These are phyloP conservation scores for Natator depressus DNA, from an alignment of 2,113 vertebrate genomes.

Conservation along the genomic window DNA sequence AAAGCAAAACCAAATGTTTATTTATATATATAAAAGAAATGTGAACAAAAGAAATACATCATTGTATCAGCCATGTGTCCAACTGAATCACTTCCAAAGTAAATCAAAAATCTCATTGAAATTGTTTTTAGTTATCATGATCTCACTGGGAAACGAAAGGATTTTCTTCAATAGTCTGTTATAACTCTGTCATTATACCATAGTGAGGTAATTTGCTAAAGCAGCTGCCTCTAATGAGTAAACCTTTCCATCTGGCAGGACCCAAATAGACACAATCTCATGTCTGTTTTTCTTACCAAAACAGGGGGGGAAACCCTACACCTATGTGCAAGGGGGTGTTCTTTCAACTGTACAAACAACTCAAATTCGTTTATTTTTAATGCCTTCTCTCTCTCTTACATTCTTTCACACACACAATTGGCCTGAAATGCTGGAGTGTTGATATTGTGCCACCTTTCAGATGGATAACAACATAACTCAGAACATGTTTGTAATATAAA, in stretches of 20 bases:
- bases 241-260: conserved; percentile 82
- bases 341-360: conserved; percentile 23
- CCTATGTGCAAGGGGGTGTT: background rate
- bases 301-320: background rate
- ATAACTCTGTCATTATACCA: conserved; percentile 76
- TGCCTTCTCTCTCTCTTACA: background rate
- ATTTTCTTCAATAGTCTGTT: conserved; percentile 77
- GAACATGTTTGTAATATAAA: conserved; percentile 60
- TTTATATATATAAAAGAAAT: conserved; percentile 46
- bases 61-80: conserved; percentile 62
- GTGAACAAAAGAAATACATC: conserved; percentile 67
- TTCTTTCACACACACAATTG: background rate
- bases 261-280: conserved; percentile 69
- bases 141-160: conserved; percentile 75
- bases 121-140: conserved; percentile 78
- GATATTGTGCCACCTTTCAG: conserved; percentile 43
- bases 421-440: background rate
- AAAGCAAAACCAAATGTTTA: conserved; percentile 65
- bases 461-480: conserved; percentile 49
- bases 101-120: conserved; percentile 77
- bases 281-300: conserved; percentile 51
- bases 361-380: conserved; percentile 11
- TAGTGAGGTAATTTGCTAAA: conserved; percentile 84
- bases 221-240: conserved; percentile 81
- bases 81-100: conserved; percentile 78